phyloP scores from a whole-genome alignment of 2,888 invertebrate genomes.

The Carcina quercana region DNA sequence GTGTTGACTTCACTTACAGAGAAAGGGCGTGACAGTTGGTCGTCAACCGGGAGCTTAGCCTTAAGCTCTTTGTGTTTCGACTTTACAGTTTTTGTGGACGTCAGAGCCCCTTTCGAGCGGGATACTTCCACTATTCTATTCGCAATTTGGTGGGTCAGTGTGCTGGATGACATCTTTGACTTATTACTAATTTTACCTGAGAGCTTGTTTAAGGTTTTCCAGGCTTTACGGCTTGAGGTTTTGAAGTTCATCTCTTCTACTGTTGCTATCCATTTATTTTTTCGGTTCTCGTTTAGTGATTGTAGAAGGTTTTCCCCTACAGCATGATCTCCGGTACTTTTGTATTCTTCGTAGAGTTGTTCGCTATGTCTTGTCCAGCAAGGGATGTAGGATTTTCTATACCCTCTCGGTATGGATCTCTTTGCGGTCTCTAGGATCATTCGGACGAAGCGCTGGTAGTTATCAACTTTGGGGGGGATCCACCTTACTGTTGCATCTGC shows the following conservation, averaged over 20 bases:
- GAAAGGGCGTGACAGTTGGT: neutral
- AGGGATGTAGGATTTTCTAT: neutral
- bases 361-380: neutral
- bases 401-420: neutral
- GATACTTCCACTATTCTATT: too few relatives aligned
- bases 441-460: neutral
- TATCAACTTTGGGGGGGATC: neutral
- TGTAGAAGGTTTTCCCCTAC: neutral
- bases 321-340: neutral
- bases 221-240: neutral
- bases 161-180: too few relatives aligned
- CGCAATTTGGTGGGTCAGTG: neutral
- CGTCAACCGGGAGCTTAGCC: neutral
- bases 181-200: too few relatives aligned
- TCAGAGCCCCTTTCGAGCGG: too few relatives aligned
- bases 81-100: too few relatives aligned
- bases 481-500: neutral
- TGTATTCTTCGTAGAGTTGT: neutral
- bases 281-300: neutral
- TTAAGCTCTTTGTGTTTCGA: too few relatives aligned
- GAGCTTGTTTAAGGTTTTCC: neutral
- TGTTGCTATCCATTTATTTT: neutral
- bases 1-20: neutral
- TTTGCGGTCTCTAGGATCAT: neutral
- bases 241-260: neutral